Evolutionary conservation across 2,888 invertebrate genomes (phyloP).

Genomic region (Quadroppia sp.): DNA sequence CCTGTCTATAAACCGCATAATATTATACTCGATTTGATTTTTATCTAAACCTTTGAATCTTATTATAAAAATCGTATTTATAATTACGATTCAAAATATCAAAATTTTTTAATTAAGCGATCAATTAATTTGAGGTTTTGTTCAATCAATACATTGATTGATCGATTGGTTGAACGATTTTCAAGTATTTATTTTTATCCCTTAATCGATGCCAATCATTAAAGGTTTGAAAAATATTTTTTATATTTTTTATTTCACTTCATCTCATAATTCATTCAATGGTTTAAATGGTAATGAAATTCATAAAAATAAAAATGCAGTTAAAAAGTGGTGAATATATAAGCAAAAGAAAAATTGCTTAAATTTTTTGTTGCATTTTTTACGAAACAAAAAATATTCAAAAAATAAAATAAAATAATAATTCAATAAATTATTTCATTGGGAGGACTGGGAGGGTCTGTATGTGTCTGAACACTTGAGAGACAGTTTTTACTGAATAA

Average conservation of each 20-base stretch:
- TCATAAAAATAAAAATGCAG: not conserved
- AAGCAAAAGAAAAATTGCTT: constrained; percentile 6
- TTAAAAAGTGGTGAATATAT: constrained; percentile 23
- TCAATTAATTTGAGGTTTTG: not conserved
- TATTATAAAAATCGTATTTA: too few species aligned
- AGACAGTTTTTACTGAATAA: not conserved
- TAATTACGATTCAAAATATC: too few species aligned
- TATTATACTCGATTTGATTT: too few species aligned
- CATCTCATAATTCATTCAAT: not conserved
- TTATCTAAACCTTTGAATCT: too few species aligned
- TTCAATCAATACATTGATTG: not conserved
- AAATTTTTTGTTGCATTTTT: not conserved
- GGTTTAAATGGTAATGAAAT: not conserved
- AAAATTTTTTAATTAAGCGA: constrained; percentile 3
- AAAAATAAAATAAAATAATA: not conserved
- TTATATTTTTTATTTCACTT: not conserved
- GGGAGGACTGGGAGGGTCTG: constrained; percentile 5
- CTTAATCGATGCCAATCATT: not conserved
- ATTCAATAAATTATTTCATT: constrained; percentile 4
- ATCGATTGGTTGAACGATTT: not conserved
- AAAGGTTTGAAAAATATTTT: not conserved
- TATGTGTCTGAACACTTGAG: not conserved
- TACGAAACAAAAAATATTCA: not conserved
- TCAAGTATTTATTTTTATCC: not conserved
- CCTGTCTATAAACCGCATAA: too few species aligned